Percentiles rank a stretch among this genome's conserved stretches.
These are phyloP conservation scores for Sebastes ruberrimus DNA, from an alignment of 2,797 vertebrate genomes.

Conservation along the genomic window DNA sequence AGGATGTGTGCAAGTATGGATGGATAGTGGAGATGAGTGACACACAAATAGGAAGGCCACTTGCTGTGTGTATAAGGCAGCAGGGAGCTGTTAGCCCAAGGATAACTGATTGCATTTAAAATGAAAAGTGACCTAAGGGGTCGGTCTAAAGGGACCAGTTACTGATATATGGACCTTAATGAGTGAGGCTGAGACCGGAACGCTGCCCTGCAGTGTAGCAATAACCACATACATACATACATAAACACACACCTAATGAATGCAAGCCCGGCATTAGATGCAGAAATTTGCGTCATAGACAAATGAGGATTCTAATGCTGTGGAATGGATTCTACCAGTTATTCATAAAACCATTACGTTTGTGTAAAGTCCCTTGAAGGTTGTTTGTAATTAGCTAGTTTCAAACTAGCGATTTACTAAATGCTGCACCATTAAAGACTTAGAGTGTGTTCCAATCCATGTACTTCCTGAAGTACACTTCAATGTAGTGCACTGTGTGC, in stretches of 20 bases:
- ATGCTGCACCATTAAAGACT: background rate
- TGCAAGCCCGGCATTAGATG: background rate
- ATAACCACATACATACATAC: background rate
- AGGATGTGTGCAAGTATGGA: background rate
- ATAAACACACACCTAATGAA: background rate
- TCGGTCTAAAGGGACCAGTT: background rate
- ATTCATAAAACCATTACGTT: background rate
- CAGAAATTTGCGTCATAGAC: background rate
- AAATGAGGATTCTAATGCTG: background rate
- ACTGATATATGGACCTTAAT: background rate
- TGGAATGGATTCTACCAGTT: background rate
- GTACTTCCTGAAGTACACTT: no score
- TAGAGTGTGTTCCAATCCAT: background rate
- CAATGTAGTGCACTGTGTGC: no score
- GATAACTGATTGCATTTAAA: constrained; percentile 3
- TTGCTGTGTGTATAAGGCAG: background rate
- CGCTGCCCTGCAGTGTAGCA: background rate
- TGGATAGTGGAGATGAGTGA: background rate
- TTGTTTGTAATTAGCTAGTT: no score
- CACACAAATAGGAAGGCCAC: background rate
- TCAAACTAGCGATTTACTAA: background rate
- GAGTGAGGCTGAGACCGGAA: background rate
- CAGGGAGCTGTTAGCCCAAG: background rate
- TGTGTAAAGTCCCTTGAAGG: background rate
- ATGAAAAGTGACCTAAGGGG: background rate